These are phyloP conservation scores for Rhinella marina DNA, from an alignment of 2,797 vertebrate genomes.

Conservation along the genomic window DNA sequence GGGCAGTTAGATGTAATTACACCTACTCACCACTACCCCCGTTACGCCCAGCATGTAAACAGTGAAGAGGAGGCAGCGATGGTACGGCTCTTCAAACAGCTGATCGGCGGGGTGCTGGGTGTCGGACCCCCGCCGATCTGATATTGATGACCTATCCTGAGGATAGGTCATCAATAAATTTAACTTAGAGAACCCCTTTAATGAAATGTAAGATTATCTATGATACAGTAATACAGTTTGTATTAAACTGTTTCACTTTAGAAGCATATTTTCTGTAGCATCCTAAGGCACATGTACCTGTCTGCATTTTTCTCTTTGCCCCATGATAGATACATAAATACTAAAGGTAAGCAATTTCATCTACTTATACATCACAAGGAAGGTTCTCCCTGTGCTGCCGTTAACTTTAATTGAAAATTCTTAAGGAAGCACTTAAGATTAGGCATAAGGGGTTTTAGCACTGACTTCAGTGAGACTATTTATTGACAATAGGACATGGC, in stretches of 20 bases:
- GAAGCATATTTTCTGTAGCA: neutral
- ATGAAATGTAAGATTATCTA: too few relatives aligned
- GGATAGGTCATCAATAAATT: too few relatives aligned
- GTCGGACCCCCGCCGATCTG: too few relatives aligned
- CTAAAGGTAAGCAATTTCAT: slow-evolving; percentile 18
- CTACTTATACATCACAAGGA: slow-evolving; percentile 19
- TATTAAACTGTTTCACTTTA: neutral
- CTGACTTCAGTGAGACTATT: neutral
- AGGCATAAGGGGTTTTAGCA: neutral
- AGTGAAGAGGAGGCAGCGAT: too few relatives aligned
- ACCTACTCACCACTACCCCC: too few relatives aligned
- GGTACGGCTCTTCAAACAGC: too few relatives aligned
- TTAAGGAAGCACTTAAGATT: slow-evolving; percentile 22
- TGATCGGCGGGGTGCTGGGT: too few relatives aligned
- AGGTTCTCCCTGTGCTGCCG: slow-evolving; percentile 17
- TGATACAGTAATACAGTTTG: neutral
- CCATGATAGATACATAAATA: slow-evolving; percentile 11
- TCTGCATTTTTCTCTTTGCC: slow-evolving; percentile 8
- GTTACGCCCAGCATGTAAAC: too few relatives aligned
- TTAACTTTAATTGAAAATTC: slow-evolving; percentile 40
- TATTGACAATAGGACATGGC: neutral
- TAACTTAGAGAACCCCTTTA: too few relatives aligned
- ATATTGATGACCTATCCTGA: too few relatives aligned
- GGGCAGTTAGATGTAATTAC: too few relatives aligned
- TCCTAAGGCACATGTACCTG: neutral